Evolutionary conservation across 2,797 vertebrate genomes (phyloP), one percentile per base, ranked within the genome.

Genomic region (Petrocephalus sullivani): DNA sequence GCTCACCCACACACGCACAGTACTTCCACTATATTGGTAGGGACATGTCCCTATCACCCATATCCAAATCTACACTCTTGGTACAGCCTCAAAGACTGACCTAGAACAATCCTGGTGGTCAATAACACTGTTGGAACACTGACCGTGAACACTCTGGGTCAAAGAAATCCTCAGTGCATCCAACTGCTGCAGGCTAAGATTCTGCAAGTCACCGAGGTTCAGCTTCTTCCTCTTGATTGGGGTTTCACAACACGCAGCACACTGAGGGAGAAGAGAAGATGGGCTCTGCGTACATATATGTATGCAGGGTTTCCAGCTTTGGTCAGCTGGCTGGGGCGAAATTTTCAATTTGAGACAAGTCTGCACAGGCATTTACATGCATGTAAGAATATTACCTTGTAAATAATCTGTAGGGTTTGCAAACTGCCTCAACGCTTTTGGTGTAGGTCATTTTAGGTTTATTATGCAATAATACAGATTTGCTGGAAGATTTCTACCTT

Each of bases 91-190:
- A 75, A n/a, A 58, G 75, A 54, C 56, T 86, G 84, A 60, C 84
- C 53, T 19, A 86, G 33, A 37, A n/a, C 56, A 86, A 28, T 81
- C 41, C 1, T 12, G 54, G 16, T 85, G 54, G 51, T 85, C 21
- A 60, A 37, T 56, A 84, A 54, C 51, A 21, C 3, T 46, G 54
- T 53, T 4, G 53, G 57, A n/a, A 33, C 87, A 46, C 89, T 87
- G 92, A 96, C 95, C 95, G 2, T 96, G 94, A 21, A 95, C 92
- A 10, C 94, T 93, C 92, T 93, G 94, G 88, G 94, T 94, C 2
- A 96, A 92, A 3, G 93, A 91, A 14, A 88, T 90, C 91, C 90
- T 95, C 87, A 94, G 54, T 87, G 90, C 90, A 87, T 87, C 89
- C 46, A 96, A 92, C 91, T 95, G 93, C 87, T 92, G 93, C 49